phyloP scores from a whole-genome alignment of 2,113 vertebrate genomes.

The Calyptomena viridis region DNA sequence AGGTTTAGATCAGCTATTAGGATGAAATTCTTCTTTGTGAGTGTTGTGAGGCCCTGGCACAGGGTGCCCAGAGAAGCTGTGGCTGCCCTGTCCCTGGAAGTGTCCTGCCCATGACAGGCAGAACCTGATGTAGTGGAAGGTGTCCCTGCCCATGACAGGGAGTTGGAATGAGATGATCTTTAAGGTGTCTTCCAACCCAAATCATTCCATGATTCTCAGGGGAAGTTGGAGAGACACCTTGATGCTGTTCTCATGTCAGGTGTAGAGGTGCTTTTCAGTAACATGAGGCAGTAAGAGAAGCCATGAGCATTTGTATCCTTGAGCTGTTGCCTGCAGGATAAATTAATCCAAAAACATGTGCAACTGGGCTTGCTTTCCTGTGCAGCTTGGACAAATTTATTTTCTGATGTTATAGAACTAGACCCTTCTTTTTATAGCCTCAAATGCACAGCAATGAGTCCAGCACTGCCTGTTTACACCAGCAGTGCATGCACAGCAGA shows the following conservation, averaged over 20 bases:
- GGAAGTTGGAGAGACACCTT: background rate
- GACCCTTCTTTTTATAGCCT: background rate
- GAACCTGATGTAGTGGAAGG: fast-evolving
- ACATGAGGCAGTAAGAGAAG: background rate
- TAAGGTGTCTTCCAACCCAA: background rate
- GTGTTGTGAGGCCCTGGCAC: fast-evolving
- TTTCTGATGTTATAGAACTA: background rate
- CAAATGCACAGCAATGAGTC: background rate
- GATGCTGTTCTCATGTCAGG: background rate
- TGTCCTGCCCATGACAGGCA: no score
- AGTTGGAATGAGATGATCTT: background rate
- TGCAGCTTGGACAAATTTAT: background rate
- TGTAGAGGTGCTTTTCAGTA: background rate
- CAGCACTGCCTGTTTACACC: background rate
- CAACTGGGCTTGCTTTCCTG: background rate
- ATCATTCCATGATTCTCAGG: background rate
- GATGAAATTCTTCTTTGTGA: background rate
- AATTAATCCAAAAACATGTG: background rate
- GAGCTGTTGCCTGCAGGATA: background rate
- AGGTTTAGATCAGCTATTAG: background rate
- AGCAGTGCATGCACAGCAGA: background rate
- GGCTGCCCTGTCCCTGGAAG: background rate
- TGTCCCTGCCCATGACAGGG: background rate
- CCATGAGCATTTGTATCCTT: background rate
- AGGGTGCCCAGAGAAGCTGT: background rate